These are phyloP conservation scores for Quadroppia sp. DNA, from an alignment of 2,888 invertebrate species.

Conservation along the genomic window DNA sequence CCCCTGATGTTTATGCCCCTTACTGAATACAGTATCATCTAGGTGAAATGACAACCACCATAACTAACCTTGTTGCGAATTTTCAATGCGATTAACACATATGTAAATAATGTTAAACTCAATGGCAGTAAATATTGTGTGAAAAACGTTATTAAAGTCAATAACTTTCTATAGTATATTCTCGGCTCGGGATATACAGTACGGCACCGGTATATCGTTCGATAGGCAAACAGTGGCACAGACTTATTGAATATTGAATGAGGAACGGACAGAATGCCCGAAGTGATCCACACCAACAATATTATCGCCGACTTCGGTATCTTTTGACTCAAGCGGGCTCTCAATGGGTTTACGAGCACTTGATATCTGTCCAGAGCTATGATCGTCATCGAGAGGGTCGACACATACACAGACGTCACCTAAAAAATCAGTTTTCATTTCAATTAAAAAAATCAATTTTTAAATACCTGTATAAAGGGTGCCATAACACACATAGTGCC, in stretches of 20 bases:
- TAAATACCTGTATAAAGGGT: constrained; percentile 33
- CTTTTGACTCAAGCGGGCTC: neutral
- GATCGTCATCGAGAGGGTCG: constrained; percentile 23
- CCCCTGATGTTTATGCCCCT: too few species aligned
- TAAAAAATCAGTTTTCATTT: too few species aligned
- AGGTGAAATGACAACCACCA: neutral
- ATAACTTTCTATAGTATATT: neutral
- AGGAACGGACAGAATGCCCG: constrained; percentile 12
- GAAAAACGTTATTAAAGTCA: constrained; percentile 12
- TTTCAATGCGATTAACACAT: neutral
- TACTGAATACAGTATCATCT: too few species aligned
- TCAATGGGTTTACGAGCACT: constrained; percentile 19
- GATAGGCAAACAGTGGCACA: neutral
- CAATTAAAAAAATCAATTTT: too few species aligned
- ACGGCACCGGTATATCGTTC: constrained; percentile 14
- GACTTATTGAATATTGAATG: constrained; percentile 19
- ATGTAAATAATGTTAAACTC: neutral
- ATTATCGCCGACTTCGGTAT: constrained; percentile 11
- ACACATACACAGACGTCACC: constrained; percentile 35
- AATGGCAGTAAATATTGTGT: constrained; percentile 33
- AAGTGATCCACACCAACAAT: neutral
- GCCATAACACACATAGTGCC: constrained; percentile 18
- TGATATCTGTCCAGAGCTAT: constrained; percentile 39
- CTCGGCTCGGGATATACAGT: constrained; percentile 16
- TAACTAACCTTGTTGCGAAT: neutral